These are phyloP conservation scores for Atethmia centrago DNA, from an alignment of 2,888 invertebrate genomes.

Conservation along the genomic window DNA sequence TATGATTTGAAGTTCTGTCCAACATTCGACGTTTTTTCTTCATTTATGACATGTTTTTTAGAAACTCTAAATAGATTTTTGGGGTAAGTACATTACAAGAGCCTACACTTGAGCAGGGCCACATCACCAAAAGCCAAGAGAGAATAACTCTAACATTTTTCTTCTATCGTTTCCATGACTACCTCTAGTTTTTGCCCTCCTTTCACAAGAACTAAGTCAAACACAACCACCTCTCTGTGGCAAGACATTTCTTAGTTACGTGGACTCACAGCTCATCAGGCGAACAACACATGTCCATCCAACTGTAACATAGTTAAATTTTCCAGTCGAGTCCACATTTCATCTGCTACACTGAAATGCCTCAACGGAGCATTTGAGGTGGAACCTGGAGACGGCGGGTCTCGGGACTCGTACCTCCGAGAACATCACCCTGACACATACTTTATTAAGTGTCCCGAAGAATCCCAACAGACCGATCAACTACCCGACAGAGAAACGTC, in stretches of 20 bases:
- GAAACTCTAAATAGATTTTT: background rate
- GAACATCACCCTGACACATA: conserved; percentile 97
- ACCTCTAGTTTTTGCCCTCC: background rate
- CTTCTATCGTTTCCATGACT: background rate
- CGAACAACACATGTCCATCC: background rate
- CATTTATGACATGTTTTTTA: background rate
- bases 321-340: conserved; percentile 97
- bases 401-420: conserved; percentile 95
- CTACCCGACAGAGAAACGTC: conserved; percentile 83
- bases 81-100: background rate
- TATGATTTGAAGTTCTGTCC: background rate
- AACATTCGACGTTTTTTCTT: background rate
- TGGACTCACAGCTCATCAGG: background rate
- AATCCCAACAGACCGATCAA: conserved; percentile 93
- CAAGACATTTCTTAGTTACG: background rate
- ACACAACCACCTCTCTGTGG: background rate
- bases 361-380: conserved; percentile 97
- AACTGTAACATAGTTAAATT: background rate
- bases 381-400: conserved; percentile 97
- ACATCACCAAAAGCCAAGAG: background rate
- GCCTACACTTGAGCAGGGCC: too few species aligned
- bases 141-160: background rate
- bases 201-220: background rate
- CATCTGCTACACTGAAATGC: conserved; percentile 96
- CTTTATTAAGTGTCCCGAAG: conserved; percentile 93